Base-by-base conservation (phyloP, 2,888 invertebrate genomes). In the Tubulanus polymorphus region DNA sequence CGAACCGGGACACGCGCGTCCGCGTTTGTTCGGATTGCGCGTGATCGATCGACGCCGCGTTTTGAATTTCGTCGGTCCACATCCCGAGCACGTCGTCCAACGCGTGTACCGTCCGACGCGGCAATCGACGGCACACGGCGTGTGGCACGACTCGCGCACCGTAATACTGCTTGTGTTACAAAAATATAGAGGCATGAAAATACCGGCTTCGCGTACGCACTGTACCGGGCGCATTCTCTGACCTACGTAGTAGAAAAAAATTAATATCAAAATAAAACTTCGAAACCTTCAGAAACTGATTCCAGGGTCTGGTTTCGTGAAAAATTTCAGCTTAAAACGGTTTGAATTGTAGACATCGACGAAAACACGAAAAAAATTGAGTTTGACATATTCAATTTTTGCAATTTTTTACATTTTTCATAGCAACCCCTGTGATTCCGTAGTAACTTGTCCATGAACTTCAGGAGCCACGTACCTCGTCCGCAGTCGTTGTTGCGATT, bases 61-160 rank as follows among this genome's bases (percentile, higher is more conserved):
- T 23, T 41, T 18, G 15, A 20, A 41, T 8, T 41, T 41, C 23
- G 18, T 41, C n/a, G n/a, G n/a, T 18, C 20, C 41, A 41, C 41
- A 41, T 26, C 27, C 35, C 18, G 15, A 27, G 66, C 85, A 85
- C 0, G 82, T 81, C 0, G 84, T 83, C 85, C 85, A 85, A 47
- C 83, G 79, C 3, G 82, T 82, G 85, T 85, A 85, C 23, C 81
- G 77, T n/a, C 83, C 83, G 48, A 83, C 78, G 18, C 81, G 80
- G 63, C 85, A 85, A 76, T 85, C 85, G 1, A 83, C 73, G 0
- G 85, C 83, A 69, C 85, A 85, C 0, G 82, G 78, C 61, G 84
- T 81, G 55, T 64, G 62, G 37, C 72, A 72, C 64, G 23, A 23
- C 49, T 3, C 27, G 2, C 2, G 26, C 2, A 25, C 27, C 6